Base-by-base conservation (phyloP, 2,113 vertebrate genomes). In the Perca fluviatilis region DNA sequence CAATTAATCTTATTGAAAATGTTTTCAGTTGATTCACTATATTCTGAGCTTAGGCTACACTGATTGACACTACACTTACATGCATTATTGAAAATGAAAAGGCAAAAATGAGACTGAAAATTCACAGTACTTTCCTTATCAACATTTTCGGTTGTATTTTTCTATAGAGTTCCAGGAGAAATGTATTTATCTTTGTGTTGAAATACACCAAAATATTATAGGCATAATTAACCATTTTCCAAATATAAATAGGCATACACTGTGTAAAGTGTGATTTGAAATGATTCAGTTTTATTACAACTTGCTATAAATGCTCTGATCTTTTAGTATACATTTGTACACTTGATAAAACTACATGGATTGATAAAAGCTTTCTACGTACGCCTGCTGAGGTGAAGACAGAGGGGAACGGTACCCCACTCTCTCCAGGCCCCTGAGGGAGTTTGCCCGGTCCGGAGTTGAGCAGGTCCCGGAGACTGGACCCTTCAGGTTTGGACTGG, bases 401-500 rank as follows among this genome's bases (percentile, higher is more conserved):
- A 0, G 98, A 97, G 75, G 98, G 98, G 91, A 99, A 99, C 3
- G 98, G 98, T 66, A 99, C 96, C 68, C 96, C 96, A 51, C 97
- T 87, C 43, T 99, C 98, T 83, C 96, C 89, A 2, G 96, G 93
- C 64, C 96, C 96, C 85, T 98, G 98, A 33, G 97, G 96, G 87
- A 99, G 97, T 83, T 98, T 98, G 80, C 98, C 98, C 0, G 97
- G 97, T 50, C 98, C 97, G 1, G 97, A 97, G 93, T 99, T 98
- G 68, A 99, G 98, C 70, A 99, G 95, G 91, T 99, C 98, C 90
- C 98, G 94, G 80, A 99, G 96, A 92, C 98, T 99, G 79, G 97
- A 98, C 49, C 98, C 98, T 94, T 99, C 98, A 0, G 96, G 92
- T 94, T 99, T 99, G 88, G 97, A 98, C 94, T 97, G 98, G 85